Conservation (phyloP, 2,888 invertebrate species). For the Lissonota sp. region DNA sequence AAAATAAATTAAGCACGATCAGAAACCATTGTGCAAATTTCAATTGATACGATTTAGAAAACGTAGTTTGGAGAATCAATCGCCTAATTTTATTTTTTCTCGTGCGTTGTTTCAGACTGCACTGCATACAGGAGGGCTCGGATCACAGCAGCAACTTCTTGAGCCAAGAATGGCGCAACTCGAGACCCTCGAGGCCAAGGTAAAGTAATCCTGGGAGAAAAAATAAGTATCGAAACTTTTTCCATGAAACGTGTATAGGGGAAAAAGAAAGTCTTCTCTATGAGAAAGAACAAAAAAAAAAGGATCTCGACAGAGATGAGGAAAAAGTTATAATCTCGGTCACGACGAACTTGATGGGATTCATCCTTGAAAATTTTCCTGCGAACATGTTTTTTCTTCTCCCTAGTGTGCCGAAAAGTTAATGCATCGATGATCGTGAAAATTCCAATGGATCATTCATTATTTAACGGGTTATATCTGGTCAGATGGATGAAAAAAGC, state of each 20-base stretch:
- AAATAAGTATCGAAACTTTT: slow-evolving; percentile 15
- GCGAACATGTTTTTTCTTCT: not conserved
- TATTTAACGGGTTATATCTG: no score
- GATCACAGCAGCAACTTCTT: slow-evolving; percentile 76
- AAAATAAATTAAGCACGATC: no score
- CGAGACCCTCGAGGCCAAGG: slow-evolving; percentile 92
- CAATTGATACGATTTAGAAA: no score
- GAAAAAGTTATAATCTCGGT: slow-evolving; percentile 19
- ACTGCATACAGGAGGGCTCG: slow-evolving; percentile 75
- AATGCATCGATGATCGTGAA: no score
- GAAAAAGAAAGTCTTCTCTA: not conserved
- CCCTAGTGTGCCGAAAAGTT: no score
- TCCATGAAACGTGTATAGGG: not conserved
- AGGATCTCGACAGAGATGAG: slow-evolving; percentile 14
- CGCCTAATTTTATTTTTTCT: not conserved
- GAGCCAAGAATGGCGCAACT: slow-evolving; percentile 89
- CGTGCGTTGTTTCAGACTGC: slow-evolving; percentile 76
- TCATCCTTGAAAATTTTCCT: not conserved
- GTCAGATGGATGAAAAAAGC: no score
- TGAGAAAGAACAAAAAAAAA: not conserved
- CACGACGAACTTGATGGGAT: not conserved
- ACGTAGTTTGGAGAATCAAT: not conserved
- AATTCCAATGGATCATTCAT: no score
- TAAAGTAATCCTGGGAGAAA: slow-evolving; percentile 76
- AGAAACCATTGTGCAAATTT: no score